Base-by-base conservation (phyloP, 2,888 invertebrate genomes). In the Tachina grossa region DNA sequence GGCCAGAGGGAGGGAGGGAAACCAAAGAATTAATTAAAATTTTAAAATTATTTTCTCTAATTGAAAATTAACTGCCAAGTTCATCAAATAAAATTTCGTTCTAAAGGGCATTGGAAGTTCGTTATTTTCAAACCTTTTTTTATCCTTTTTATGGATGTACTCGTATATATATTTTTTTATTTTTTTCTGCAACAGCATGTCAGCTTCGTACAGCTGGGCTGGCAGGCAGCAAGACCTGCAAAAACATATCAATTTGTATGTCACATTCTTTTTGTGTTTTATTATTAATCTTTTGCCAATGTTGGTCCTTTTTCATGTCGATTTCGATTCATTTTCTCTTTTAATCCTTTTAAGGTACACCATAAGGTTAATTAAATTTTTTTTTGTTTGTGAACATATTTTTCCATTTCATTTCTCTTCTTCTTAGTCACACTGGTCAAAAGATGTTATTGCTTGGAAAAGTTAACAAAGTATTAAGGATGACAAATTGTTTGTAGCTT, bases 351-450 rank as follows among this genome's bases (percentile, higher is more conserved):
- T 57, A 53, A 55, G 68, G 55, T 69, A 57, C 68, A 72, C 72
- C 66, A 69, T 61, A 72, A 84, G 80, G 84, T 84, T 81, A 84
- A 84, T 84, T 84, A 84, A 84, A 80, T 76, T 9, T 49, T 55
- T 57, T 4, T 49, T 9, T 49, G 14, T 41, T 43, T 65, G 16
- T 39, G 16, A 31, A 31, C 31, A 31, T 45, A 43, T 65, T 61
- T 59, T 51, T 14, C n/a, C 11, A 22, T 41, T 74, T n/a, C 39
- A 57, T 74, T 74, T 45, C 49, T 22, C 22, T 11, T 31, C 6
- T 47, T 66, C 19, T 19, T n/a, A 55, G 14, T 53, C 65, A 53
- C 31, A 55, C 13, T 49, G 49, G 31, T 47, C 22, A n/a, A 14
- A 22, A 31, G n/a, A 65, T 55, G 13, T 76, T 65, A 47, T 49